Evolutionary conservation across 2,888 invertebrate genomes (phyloP), one percentile per base, ranked within the genome.

Genomic region (Corythucha ciliata): DNA sequence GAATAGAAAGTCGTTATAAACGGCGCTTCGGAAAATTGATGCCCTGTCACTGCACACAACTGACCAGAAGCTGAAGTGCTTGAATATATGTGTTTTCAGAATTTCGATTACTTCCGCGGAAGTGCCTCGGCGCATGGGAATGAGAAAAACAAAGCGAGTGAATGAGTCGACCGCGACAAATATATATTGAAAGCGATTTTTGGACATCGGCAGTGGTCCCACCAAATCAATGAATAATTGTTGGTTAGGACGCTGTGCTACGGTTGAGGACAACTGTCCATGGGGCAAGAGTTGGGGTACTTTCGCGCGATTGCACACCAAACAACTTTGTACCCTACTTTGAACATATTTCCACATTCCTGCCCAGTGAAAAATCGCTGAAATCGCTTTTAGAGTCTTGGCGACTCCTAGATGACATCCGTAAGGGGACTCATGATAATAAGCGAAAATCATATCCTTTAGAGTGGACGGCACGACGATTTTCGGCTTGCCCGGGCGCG

Each of bases 61-160:
- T 42, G 24, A 25, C 42, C 42, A 42, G 14, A 26, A 42, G 4
- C 42, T 27, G 26, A 42, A 42, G 18, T 42, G n/a, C 26, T 26
- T 22, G 18, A 25, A 26, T 29, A 29, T 29, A 29, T 29, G 8
- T 29, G 10, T 8, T n/a, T 21, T 20, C 21, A 25, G 8, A 8
- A 6, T 12, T n/a, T 21, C 21, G 12, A 7, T 14, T 3, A 21
- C 22, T 7, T 7, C n/a, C n/a, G 4, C 16, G 10, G 18, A 21
- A 7, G 42, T 42, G 6, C 26, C 42, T 26, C 26, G n/a, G n/a
- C 42, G 18, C 14, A 42, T n/a, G 24, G 42, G 42, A 14, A 42
- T 42, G 25, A 42, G 26, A n/a, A 42, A 42, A n/a, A 27, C 26
- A 18, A 25, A 42, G 14, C 42, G 12, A 4, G 42, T 42, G 25